phyloP scores from a whole-genome alignment of 2,113 vertebrate species.

The Piprites chloris region DNA sequence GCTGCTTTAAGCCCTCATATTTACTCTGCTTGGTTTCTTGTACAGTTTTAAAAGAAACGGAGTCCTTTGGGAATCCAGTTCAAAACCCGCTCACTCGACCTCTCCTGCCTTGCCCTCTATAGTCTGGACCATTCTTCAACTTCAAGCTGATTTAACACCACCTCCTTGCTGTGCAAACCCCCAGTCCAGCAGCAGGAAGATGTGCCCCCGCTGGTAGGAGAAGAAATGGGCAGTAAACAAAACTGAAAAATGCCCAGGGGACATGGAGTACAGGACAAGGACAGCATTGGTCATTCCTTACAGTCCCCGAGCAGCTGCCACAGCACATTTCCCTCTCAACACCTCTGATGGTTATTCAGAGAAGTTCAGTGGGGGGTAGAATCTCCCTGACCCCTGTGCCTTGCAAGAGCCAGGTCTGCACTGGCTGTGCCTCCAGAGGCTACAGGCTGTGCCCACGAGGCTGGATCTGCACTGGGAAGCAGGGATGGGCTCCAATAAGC shows the following conservation, averaged over 20 bases:
- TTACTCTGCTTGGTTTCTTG: not conserved
- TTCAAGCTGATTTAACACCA: not conserved
- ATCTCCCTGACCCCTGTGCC: not conserved
- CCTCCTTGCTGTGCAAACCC: not conserved
- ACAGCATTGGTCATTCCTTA: not conserved
- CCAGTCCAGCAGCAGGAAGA: not conserved
- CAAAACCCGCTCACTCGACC: not conserved
- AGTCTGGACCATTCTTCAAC: not conserved
- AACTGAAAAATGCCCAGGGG: not conserved
- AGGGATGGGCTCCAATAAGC: not conserved
- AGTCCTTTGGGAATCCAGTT: not conserved
- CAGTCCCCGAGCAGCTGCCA: not conserved
- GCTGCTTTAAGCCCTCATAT: not conserved
- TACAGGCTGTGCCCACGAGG: not conserved
- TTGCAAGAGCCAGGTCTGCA: not conserved
- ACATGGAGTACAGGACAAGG: not conserved
- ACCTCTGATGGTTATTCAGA: not conserved
- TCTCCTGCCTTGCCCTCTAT: not conserved
- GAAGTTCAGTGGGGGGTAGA: not conserved
- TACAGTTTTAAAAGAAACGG: not conserved
- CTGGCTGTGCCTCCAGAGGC: not conserved
- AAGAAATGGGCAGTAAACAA: not conserved
- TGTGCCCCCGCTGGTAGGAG: not conserved
- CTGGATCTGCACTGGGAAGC: not conserved
- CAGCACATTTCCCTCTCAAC: not conserved